Conservation (phyloP, 2,797 vertebrate genomes). For the Tympanoctomys barrerae region DNA sequence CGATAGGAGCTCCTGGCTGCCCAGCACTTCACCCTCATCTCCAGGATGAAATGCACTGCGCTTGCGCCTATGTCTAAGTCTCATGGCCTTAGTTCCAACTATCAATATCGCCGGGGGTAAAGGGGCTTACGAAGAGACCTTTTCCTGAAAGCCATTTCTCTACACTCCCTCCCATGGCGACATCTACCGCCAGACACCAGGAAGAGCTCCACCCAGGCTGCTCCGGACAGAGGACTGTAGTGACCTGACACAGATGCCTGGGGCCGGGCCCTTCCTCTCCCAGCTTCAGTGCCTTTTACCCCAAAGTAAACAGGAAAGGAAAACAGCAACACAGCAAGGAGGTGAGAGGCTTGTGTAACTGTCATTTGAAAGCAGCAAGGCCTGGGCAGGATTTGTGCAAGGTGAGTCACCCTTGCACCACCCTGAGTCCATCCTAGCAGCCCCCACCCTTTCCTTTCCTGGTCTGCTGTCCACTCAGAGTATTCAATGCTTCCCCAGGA, state of each 20-base stretch:
- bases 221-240: neutral
- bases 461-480: neutral
- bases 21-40: neutral
- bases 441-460: neutral
- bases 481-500: neutral
- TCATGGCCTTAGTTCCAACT: neutral
- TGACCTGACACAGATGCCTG: slow-evolving; percentile 33
- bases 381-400: slow-evolving; percentile 7
- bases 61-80: neutral
- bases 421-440: neutral
- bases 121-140: neutral
- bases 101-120: neutral
- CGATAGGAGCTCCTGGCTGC: neutral
- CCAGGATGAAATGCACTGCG: neutral
- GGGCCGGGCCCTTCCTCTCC: neutral
- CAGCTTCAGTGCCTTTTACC: slow-evolving; percentile 1
- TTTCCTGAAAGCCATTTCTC: neutral
- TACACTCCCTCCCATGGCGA: neutral
- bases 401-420: neutral
- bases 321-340: slow-evolving; percentile 64
- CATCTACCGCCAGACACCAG: neutral
- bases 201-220: neutral
- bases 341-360: slow-evolving; percentile 49
- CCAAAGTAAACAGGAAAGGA: slow-evolving; percentile 54
- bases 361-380: slow-evolving; percentile 27